These are phyloP conservation scores for Gorilla gorilla DNA, from an alignment of 2,113 vertebrate genomes.

Conservation along the genomic window DNA sequence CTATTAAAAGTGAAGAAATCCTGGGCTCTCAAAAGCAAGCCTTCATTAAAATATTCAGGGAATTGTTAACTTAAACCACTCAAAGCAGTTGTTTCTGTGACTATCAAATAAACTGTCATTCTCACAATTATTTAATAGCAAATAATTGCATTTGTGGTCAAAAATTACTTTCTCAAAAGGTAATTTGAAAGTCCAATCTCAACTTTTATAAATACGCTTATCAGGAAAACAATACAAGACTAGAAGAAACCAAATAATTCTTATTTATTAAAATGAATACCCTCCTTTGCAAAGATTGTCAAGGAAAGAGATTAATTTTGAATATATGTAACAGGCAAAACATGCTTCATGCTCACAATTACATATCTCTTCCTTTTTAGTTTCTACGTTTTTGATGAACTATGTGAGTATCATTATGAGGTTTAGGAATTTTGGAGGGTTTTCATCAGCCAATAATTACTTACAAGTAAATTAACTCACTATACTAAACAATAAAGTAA, in stretches of 20 bases:
- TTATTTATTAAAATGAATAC: conserved; percentile 14
- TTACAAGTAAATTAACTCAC: not conserved
- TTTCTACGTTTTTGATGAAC: not conserved
- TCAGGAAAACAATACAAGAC: conserved; percentile 23
- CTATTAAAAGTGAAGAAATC: conserved; percentile 33
- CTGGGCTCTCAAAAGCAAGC: not conserved
- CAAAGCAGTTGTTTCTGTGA: conserved; percentile 24
- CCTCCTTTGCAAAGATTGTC: not conserved
- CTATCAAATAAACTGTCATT: conserved; percentile 57
- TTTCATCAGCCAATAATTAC: conserved; percentile 15
- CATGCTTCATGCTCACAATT: not conserved
- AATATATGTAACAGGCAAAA: not conserved
- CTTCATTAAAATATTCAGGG: conserved; percentile 44
- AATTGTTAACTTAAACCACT: not conserved
- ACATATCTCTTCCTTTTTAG: not conserved
- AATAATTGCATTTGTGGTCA: conserved; percentile 23
- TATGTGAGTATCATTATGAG: not conserved
- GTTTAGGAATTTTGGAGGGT: not conserved
- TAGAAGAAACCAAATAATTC: not conserved
- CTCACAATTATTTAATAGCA: conserved; percentile 7
- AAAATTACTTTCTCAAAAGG: conserved; percentile 1
- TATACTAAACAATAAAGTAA: conserved; percentile 27
- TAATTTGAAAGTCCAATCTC: conserved; percentile 26
- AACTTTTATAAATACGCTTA: not conserved
- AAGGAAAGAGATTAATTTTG: not conserved